These are phyloP conservation scores for Panulirus ornatus DNA, from an alignment of 1,140 invertebrate species.

Conservation along the genomic window DNA sequence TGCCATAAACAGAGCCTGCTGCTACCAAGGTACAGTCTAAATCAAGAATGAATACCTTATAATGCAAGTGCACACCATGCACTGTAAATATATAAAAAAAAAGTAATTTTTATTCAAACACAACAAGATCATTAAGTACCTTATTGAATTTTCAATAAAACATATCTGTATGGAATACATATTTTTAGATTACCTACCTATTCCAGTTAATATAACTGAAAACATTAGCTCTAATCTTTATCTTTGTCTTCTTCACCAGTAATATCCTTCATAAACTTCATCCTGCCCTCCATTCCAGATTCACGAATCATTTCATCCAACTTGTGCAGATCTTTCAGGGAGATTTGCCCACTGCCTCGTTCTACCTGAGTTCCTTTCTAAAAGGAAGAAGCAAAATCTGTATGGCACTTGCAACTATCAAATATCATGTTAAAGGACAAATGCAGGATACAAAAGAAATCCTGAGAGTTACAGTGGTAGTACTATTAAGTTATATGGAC, in stretches of 20 bases:
- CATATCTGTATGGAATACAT: background rate
- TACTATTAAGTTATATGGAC: too few relatives aligned
- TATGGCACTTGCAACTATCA: too few relatives aligned
- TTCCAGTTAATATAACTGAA: too few relatives aligned
- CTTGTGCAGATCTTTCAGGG: conserved; percentile 87
- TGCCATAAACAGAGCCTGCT: too few relatives aligned
- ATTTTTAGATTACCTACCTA: background rate
- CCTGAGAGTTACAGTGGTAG: too few relatives aligned
- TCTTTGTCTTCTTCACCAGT: conserved; percentile 26
- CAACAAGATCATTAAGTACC: background rate
- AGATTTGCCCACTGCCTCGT: conserved; percentile 89
- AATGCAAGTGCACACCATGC: background rate
- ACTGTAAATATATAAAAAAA: background rate
- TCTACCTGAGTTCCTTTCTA: conserved; percentile 82
- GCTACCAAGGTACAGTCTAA: background rate
- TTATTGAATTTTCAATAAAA: background rate
- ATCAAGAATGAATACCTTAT: background rate
- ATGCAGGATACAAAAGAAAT: too few relatives aligned
- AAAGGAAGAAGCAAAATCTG: too few relatives aligned
- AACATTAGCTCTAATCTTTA: conserved; percentile 31
- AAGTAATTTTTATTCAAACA: background rate
- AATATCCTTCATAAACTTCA: conserved; percentile 73
- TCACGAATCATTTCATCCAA: conserved; percentile 71
- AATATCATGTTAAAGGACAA: too few relatives aligned
- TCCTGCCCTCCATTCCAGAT: conserved; percentile 72